A percentile compares a stretch with the other conserved stretches of the same genome.
Evolutionary conservation across 2,888 invertebrate species (phyloP).

Genomic region (Rhagophthalmus giganteus): DNA sequence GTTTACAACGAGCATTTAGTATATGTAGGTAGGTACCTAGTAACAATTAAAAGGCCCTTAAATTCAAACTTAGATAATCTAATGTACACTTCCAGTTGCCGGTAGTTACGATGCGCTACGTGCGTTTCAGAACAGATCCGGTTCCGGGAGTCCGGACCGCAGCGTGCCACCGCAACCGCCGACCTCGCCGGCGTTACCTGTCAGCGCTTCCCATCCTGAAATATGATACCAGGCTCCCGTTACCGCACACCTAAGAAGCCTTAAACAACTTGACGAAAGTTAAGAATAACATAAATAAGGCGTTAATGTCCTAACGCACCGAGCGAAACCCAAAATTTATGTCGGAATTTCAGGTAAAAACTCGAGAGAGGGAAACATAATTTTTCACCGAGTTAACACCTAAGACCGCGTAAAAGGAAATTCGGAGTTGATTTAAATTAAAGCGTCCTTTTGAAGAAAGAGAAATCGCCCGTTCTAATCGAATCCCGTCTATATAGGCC

Average conservation of each 20-base stretch:
- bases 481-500: too few species aligned
- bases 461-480: too few species aligned
- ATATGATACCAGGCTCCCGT: slow-evolving; percentile 21
- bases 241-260: slow-evolving; percentile 17
- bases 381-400: too few species aligned
- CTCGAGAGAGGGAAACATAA: too few species aligned
- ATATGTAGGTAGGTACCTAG: too few species aligned
- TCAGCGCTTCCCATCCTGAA: slow-evolving; percentile 29
- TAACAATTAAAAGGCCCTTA: slow-evolving; percentile 32
- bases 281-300: slow-evolving; percentile 22
- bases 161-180: slow-evolving; percentile 32
- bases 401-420: too few species aligned
- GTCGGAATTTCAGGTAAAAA: slow-evolving; percentile 1
- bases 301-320: slow-evolving; percentile 7
- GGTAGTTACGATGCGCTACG: slow-evolving; percentile 33
- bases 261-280: slow-evolving; percentile 19
- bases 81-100: slow-evolving; percentile 33
- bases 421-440: too few species aligned
- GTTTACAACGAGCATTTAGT: too few species aligned
- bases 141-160: slow-evolving; percentile 33
- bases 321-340: slow-evolving; percentile 11
- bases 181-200: slow-evolving; percentile 31
- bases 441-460: too few species aligned
- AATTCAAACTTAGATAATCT: slow-evolving; percentile 34
- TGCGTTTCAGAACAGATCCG: slow-evolving; percentile 34